Base-by-base conservation (phyloP, 2,113 vertebrate species). In the Misgurnus mizolepis region DNA sequence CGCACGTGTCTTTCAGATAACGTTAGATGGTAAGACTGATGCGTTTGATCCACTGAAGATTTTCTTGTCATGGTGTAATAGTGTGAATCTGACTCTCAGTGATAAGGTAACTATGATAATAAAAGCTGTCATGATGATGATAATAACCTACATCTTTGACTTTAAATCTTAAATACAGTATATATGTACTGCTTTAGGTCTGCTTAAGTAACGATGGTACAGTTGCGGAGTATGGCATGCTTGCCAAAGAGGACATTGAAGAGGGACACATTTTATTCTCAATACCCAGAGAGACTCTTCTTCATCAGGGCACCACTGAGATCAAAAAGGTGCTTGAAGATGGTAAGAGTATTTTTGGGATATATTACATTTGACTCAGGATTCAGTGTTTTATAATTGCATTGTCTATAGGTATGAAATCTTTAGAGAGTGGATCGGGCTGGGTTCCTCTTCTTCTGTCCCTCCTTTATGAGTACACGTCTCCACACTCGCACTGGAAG, bases 401-500 rank as follows among this genome's bases (percentile, higher is more conserved):
- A 8, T n/a, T 43, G 7, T 79, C 49, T 53, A 3, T 55, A 98
- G 97, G 94, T 75, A 92, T 85, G 75, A 84, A 74, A 0, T 89
- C 87, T n/a, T 88, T 98, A 89, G 88, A 95, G 83, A 98, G 95
- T 85, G 84, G 88, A 2, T 98, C 97, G 0, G 95, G 97, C 0
- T 99, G 98, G 98, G 96, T 99, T 22, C 95, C 97, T 0, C 94
- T 99, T 9, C 93, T 99, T 12, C 84, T 99, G 85, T 86, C 95
- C 58, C 91, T 99, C 81, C 92, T 99, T 0, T 90, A 95, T 0
- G 97, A 99, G 84, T 94, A 94, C 81, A 96, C 94, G 0, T 89
- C 85, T 68, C 78, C 90, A 5, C 83, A 73, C 76, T 99, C 97
- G 5, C 86, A 4, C 4, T 99, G 97, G 98, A 92, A 17, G 34